Evolutionary conservation across 2,888 invertebrate genomes (phyloP), one percentile per base, ranked within the genome.

Genomic region (Drosophila tripunctata): DNA sequence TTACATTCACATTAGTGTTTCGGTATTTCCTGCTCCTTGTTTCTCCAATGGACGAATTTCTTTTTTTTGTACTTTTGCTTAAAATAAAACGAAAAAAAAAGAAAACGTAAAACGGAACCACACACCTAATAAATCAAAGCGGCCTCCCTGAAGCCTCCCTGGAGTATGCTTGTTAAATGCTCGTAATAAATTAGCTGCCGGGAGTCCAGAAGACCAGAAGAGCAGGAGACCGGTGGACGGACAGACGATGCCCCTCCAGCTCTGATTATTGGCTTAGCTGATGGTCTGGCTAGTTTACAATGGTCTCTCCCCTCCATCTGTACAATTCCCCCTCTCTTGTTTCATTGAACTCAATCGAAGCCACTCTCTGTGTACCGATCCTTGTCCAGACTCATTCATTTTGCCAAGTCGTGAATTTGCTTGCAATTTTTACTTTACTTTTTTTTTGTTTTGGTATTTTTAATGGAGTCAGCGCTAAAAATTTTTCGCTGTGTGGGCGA

Each of bases 1-100:
- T 83, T 83, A 83, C 83, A 86, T 78, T 81, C 87, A 86, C 87
- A 83, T 86, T 83, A 87, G 87, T 82, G 83, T 82, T 82, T 85
- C 73, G 75, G 70, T 50, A 68, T 81, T 75, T 81, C 69, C 62
- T 55, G 50, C 47, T 55, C 45, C 62, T 61, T 56, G 43, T 66
- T 66, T 50, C 50, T 44, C 36, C 19, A 55, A 36, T 48, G 38
- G 8, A 38, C 55, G 31, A 47, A 38, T 41, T 55, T 47, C 40
- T 27, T 47, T 30, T 57, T 47, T 30, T 54, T 40, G 30, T 58
- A 50, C 48, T 63, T 52, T 61, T 62, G 55, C 64, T 79, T 62
- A 58, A 51, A 47, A 35, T 19, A 19, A 15, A 45, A 22, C 47
- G 33, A 24, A 52, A 31, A 50, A n/a, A 40, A 30, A 48, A 24